These are phyloP conservation scores for Chaenogobius annularis DNA, from an alignment of 2,113 vertebrate species.

Conservation along the genomic window DNA sequence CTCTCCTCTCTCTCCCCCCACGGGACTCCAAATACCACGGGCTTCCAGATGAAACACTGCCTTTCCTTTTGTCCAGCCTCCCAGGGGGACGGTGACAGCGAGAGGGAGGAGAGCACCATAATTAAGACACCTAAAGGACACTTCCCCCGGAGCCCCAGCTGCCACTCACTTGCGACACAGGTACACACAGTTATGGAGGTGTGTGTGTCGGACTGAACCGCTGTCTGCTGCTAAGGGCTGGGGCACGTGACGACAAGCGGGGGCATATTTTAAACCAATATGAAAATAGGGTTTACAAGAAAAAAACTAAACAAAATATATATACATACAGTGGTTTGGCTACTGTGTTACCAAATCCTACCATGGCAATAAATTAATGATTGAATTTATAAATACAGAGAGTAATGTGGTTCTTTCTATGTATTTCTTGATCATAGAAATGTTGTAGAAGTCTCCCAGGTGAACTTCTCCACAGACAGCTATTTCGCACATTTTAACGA, in stretches of 20 bases:
- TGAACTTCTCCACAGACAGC: no score
- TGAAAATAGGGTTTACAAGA: no score
- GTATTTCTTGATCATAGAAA: no score
- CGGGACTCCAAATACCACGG: conserved; percentile 71
- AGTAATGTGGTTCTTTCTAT: no score
- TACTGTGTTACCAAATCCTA: no score
- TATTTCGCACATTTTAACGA: no score
- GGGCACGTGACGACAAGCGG: background rate
- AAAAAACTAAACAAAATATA: no score
- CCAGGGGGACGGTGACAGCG: conserved; percentile 67
- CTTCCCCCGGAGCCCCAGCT: conserved; percentile 58
- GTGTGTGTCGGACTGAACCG: background rate
- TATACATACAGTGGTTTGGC: no score
- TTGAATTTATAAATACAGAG: no score
- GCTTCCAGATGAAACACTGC: conserved; percentile 64
- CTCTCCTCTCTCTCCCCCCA: conserved; percentile 56
- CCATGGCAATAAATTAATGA: no score
- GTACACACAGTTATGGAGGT: conserved; percentile 2
- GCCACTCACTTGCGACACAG: conserved; percentile 61
- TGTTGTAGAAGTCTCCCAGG: no score
- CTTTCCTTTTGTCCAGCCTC: conserved; percentile 68
- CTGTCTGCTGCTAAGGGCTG: background rate
- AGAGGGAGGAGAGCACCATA: conserved; percentile 70
- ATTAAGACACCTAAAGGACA: conserved; percentile 76
- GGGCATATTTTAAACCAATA: background rate